A percentile compares a stretch with the other conserved stretches of the same genome.
phyloP scores from a whole-genome alignment of 2,113 vertebrate species.

The Macquaria ambigua region DNA sequence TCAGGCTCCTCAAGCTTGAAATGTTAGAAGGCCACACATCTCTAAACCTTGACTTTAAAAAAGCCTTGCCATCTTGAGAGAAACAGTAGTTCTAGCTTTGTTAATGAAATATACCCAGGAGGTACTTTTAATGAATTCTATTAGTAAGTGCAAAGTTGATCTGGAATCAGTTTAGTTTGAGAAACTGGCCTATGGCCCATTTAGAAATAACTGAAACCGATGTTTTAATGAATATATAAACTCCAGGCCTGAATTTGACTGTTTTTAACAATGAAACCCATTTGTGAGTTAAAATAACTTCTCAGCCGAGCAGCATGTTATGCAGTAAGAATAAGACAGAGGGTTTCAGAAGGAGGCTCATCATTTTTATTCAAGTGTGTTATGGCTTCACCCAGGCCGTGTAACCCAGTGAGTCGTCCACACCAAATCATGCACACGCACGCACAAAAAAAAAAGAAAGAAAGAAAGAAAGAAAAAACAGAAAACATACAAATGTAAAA shows the following conservation, averaged over 20 bases:
- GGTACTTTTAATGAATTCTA: neutral
- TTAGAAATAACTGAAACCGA: slow-evolving; percentile 2
- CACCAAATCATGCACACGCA: slow-evolving; percentile 83
- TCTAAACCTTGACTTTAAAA: slow-evolving; percentile 12
- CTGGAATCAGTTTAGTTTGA: slow-evolving; percentile 2
- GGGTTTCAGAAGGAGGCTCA: slow-evolving; percentile 79
- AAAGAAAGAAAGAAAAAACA: slow-evolving; percentile 23
- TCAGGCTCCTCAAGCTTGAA: neutral
- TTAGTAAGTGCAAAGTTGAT: slow-evolving; percentile 13
- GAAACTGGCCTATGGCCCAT: neutral
- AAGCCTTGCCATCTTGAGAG: neutral
- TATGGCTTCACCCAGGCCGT: slow-evolving; percentile 74
- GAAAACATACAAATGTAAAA: slow-evolving; percentile 67
- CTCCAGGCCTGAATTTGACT: neutral
- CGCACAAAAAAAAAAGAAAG: slow-evolving; percentile 41
- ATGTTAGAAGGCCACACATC: slow-evolving; percentile 2
- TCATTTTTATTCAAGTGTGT: slow-evolving; percentile 84
- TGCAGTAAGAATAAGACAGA: slow-evolving; percentile 49
- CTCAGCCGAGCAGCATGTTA: neutral
- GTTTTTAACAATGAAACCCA: neutral
- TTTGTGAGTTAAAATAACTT: neutral
- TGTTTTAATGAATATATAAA: slow-evolving; percentile 20
- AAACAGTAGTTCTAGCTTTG: slow-evolving; percentile 1
- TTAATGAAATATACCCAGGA: slow-evolving; percentile 16
- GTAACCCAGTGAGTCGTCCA: slow-evolving; percentile 76